Conservation (phyloP, 2,113 vertebrate genomes). For the Gasterosteus nipponicus region DNA sequence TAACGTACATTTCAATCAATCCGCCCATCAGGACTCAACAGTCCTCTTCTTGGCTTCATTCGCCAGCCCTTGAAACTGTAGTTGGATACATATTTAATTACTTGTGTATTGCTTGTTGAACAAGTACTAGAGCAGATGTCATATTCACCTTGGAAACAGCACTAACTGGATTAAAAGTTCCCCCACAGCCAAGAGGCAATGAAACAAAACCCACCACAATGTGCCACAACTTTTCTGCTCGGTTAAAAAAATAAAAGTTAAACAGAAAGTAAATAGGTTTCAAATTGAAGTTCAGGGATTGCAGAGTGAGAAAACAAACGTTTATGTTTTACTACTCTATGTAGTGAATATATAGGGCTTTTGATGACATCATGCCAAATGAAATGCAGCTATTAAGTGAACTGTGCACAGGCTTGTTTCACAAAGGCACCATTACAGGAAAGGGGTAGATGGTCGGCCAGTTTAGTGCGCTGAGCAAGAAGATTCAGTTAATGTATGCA, state of each 20-base stretch:
- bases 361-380: background rate
- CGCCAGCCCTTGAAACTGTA: background rate
- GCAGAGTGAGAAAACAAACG: background rate
- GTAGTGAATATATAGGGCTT: background rate
- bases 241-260: background rate
- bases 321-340: background rate
- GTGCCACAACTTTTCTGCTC: background rate
- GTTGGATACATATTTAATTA: background rate
- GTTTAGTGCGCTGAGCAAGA: conserved; percentile 11
- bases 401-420: conserved; percentile 25
- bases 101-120: background rate
- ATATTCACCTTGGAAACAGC: background rate
- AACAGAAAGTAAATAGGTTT: background rate
- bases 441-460: background rate
- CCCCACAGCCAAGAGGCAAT: background rate
- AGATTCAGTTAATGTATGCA: background rate
- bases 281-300: background rate
- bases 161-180: background rate
- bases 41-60: background rate
- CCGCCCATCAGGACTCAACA: background rate
- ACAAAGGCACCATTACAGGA: conserved; percentile 58
- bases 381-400: conserved; percentile 7
- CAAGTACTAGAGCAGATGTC: background rate
- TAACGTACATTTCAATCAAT: background rate
- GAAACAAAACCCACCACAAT: background rate